Percentiles rank a stretch among this genome's conserved stretches.
Conservation (phyloP, 30 jellyfish, hydroid and myxozoan species). For the Pelagia noctiluca region DNA sequence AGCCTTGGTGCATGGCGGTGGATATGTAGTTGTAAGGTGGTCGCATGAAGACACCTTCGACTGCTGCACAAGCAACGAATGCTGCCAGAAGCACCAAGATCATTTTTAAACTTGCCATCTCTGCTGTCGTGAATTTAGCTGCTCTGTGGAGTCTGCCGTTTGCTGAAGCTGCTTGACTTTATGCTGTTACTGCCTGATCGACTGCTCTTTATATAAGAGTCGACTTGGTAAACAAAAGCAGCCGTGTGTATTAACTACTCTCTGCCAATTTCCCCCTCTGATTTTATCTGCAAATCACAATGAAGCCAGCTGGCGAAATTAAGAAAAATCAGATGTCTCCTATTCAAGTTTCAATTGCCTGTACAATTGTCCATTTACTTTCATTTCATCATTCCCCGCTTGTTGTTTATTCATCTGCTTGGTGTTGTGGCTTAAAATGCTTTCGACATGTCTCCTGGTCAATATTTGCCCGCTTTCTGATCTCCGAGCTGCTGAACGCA, state of each 20-base stretch:
- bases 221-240: neutral
- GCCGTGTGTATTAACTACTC: neutral
- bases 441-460: neutral
- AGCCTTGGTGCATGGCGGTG: no score
- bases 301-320: neutral
- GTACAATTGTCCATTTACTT: neutral
- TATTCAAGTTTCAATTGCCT: no score
- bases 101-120: neutral
- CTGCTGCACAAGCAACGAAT: neutral
- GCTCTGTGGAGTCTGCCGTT: neutral
- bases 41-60: neutral
- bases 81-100: neutral
- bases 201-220: no score
- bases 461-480: neutral
- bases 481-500: neutral
- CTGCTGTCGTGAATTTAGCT: neutral
- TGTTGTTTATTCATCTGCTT: neutral
- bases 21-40: neutral
- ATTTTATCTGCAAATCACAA: neutral
- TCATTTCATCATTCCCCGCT: neutral
- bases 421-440: neutral
- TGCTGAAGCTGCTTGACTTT: neutral
- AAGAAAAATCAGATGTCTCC: neutral
- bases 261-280: neutral
- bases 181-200: no score